A percentile compares a stretch with the other conserved stretches of the same genome.
Evolutionary conservation across 1,140 invertebrate genomes (phyloP).

Genomic region (Lasaia peninsularis): DNA sequence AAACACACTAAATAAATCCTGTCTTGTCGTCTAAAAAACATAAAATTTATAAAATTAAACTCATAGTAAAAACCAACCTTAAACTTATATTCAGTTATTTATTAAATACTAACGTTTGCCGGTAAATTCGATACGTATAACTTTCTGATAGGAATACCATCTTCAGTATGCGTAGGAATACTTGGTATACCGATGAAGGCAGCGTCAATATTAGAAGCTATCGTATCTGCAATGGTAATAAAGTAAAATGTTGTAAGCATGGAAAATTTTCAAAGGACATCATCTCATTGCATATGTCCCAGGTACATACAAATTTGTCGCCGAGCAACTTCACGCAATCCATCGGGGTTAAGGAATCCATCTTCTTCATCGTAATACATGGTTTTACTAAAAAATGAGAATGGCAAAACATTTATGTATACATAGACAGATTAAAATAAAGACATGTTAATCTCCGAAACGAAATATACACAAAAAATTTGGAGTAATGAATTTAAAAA

Average conservation of each 20-base stretch:
- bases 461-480: slow-evolving; percentile 45
- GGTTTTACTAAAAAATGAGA: slow-evolving; percentile 20
- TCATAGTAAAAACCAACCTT: background rate
- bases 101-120: slow-evolving; percentile 46
- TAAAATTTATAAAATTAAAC: background rate
- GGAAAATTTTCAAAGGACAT: background rate
- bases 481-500: slow-evolving; percentile 51
- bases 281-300: background rate
- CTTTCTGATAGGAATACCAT: slow-evolving; percentile 71
- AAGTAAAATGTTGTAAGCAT: slow-evolving; percentile 17
- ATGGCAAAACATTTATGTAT: background rate
- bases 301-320: slow-evolving; percentile 52
- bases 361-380: slow-evolving; percentile 59
- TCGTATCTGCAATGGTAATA: slow-evolving; percentile 38
- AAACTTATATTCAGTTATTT: background rate
- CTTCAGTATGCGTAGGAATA: slow-evolving; percentile 68
- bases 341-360: slow-evolving; percentile 42
- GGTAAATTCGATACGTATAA: slow-evolving; percentile 66
- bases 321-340: slow-evolving; percentile 44
- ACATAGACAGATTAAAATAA: background rate
- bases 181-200: slow-evolving; percentile 39
- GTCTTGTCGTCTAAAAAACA: slow-evolving; percentile 51
- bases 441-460: background rate
- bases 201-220: slow-evolving; percentile 41
- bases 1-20: slow-evolving; percentile 61